Conservation (phyloP, 2,888 invertebrate species). For the Deilephila porcellus region DNA sequence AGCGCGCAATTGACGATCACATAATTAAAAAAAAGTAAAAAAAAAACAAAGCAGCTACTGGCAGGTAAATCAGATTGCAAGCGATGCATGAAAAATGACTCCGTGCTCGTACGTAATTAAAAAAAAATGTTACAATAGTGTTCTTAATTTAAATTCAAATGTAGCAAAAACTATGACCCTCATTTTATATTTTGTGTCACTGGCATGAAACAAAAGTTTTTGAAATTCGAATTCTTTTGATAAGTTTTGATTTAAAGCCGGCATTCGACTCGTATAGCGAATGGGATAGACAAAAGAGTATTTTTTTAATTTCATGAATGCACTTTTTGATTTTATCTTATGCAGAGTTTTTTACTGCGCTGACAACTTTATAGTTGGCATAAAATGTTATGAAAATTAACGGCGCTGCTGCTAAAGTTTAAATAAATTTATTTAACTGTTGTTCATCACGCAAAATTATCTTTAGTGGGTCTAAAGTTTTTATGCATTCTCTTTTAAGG, state of each 20-base stretch:
- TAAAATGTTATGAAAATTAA: conserved; percentile 19
- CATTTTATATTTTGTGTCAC: conserved; percentile 60
- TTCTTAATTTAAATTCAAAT: conserved; percentile 76
- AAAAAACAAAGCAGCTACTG: conserved; percentile 58
- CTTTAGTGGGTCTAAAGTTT: conserved; percentile 16
- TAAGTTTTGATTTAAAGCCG: conserved; percentile 76
- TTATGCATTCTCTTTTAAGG: conserved; percentile 19
- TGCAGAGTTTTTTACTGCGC: conserved; percentile 35
- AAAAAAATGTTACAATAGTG: conserved; percentile 77
- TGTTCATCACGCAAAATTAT: conserved; percentile 13
- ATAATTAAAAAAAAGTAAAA: conserved; percentile 49
- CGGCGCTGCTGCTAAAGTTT: neutral
- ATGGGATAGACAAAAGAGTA: conserved; percentile 59
- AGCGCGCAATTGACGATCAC: conserved; percentile 52
- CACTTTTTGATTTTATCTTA: conserved; percentile 57
- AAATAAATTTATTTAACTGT: conserved; percentile 14
- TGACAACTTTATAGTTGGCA: conserved; percentile 32
- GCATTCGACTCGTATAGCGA: conserved; percentile 66
- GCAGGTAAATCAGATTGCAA: conserved; percentile 81
- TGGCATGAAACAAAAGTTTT: conserved; percentile 73
- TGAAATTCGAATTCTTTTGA: conserved; percentile 79
- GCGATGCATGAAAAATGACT: conserved; percentile 85
- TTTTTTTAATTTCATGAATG: conserved; percentile 49
- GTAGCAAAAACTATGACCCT: conserved; percentile 60
- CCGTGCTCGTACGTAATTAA: conserved; percentile 70